Evolutionary conservation across 2,888 invertebrate genomes (phyloP), one percentile per base, ranked within the genome.

Genomic region (Zhuqinia jingwanae): DNA sequence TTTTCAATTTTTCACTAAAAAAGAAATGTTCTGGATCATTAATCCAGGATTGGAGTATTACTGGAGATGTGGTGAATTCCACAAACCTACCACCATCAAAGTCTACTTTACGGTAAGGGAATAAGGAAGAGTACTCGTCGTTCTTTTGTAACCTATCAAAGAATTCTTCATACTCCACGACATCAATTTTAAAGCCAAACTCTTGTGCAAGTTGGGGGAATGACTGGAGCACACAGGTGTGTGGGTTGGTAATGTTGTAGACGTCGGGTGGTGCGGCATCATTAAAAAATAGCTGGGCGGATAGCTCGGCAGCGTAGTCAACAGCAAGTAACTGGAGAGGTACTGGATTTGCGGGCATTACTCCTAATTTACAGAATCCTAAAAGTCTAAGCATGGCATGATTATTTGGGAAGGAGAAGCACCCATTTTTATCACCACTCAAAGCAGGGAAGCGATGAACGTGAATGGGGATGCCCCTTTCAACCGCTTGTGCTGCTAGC

Each of bases 181-280:
- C 47, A 77, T 87, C 86, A 77, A 86, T 73, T 30, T 80, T 56
- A 47, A 60, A 87, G 0, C 84, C 88, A 36, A 86, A 83, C 27
- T 84, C 88, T 3, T 22, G 30, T 2, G 73, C 76, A 10, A 86
- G 42, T 58, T 45, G 8, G 2, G 76, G 73, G 53, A 88, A 79
- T 10, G 79, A 60, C 53, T 86, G 58, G 20, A 83, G 88, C 0
- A 81, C 63, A 36, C 81, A 82, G 1, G 85, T 79, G 65, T 81
- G 81, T 0, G 88, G 89, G 63, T 90, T 89, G 2, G 89, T 88
- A 20, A 90, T 70, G 68, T 90, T 89, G 83, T 87, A 90, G 10
- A 88, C 85, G n/a, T 86, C 88, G 3, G 65, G 22, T 50, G 85
- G 83, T 1, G 82, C 75, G 2, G 45, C 6, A 56, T 90, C 89